phyloP scores from a whole-genome alignment of 1,140 invertebrate genomes.

The Tetragonula clypearis region DNA sequence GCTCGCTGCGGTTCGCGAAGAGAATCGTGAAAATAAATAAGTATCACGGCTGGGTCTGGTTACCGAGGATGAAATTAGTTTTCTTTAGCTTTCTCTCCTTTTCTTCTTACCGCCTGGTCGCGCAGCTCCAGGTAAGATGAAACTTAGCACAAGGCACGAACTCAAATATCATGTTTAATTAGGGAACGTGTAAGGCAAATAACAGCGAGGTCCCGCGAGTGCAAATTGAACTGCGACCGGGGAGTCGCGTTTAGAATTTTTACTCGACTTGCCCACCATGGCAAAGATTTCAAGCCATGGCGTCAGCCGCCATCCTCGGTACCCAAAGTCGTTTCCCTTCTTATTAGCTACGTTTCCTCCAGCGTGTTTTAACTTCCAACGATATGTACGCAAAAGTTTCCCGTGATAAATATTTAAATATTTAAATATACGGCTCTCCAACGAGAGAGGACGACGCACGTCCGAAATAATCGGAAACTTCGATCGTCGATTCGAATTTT shows the following conservation, averaged over 20 bases:
- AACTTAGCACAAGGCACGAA: constrained; percentile 42
- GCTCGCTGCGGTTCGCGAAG: background rate
- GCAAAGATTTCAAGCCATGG: too few relatives aligned
- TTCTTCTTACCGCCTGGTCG: background rate
- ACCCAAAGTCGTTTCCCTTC: too few relatives aligned
- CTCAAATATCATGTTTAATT: constrained; percentile 54
- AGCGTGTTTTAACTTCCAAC: too few relatives aligned
- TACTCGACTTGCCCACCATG: background rate
- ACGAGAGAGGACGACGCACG: too few relatives aligned
- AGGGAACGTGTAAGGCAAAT: constrained; percentile 17
- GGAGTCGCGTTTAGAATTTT: constrained; percentile 23
- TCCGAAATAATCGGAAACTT: too few relatives aligned
- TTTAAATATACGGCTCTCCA: too few relatives aligned
- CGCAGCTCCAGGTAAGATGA: constrained; percentile 27
- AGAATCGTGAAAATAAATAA: background rate
- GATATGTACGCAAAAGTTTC: too few relatives aligned
- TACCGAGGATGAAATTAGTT: constrained; percentile 49
- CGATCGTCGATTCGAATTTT: too few relatives aligned
- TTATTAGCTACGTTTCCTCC: too few relatives aligned
- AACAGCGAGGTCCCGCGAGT: background rate
- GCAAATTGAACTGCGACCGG: constrained; percentile 24
- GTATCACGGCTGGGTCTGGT: background rate
- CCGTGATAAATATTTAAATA: too few relatives aligned
- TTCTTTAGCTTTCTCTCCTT: constrained; percentile 29
- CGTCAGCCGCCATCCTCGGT: too few relatives aligned